Base-by-base conservation (phyloP, 2,113 vertebrate genomes). In the Ophthalmolycus amberensis region DNA sequence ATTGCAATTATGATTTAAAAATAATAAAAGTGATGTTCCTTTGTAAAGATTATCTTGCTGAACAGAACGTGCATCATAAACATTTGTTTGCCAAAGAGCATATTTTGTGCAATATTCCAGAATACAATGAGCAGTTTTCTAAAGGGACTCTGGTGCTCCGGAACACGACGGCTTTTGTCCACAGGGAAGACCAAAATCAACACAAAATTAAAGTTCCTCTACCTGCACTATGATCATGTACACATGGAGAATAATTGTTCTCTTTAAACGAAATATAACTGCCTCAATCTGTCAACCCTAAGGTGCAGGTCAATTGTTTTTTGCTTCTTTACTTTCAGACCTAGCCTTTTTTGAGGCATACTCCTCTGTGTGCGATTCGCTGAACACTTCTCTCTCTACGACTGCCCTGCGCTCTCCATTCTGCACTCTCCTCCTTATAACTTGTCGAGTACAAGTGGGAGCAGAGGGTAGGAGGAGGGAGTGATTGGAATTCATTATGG, bases 401-500 rank as follows among this genome's bases (percentile, higher is more conserved):
- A 54, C 70, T 76, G 85, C 72, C 78, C 79, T 18, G 37, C 40
- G 11, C 84, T 89, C 75, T 78, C 46, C 71, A 65, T 81, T 87
- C 82, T 77, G 71, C 83, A 44, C 84, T 86, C 84, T 80, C 79
- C 86, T 87, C 82, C 72, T 92, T 82, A 81, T 79, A 89, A 80
- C 86, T 83, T 82, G 88, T 93, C 79, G 54, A 90, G 83, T 42
- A 87, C 77, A 85, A 93, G 94, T 90, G 91, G 92, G 93, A 90
- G 90, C 84, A 91, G 90, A 92, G 91, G 87, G 86, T 83, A 77
- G 79, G 89, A 88, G 89, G 91, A 92, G 82, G 79, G 91, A 93
- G 91, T 89, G 92, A 93, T 92, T 94, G 94, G 94, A 95, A 95
- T 95, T 95, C 94, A 95, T 95, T 95, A 95, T 88, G 90, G 89